A percentile compares a stretch with the other conserved stretches of the same genome.
These are phyloP conservation scores for Philopotamus ludificatus DNA, from an alignment of 1,140 invertebrate species.

Conservation along the genomic window DNA sequence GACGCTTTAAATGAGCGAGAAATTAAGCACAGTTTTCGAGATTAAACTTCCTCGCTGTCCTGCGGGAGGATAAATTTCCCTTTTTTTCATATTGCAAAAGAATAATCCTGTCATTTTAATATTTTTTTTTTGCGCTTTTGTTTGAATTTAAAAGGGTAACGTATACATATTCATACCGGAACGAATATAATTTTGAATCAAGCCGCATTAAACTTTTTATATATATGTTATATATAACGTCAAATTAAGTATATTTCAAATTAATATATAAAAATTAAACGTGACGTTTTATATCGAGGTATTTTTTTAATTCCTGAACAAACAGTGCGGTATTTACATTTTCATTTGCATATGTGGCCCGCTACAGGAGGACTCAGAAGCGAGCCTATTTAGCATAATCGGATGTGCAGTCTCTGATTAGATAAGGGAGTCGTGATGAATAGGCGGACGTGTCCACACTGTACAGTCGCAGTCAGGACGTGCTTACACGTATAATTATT, in stretches of 20 bases:
- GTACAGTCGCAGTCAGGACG: conserved; percentile 2
- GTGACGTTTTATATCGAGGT: too few relatives aligned
- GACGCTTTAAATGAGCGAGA: conserved; percentile 25
- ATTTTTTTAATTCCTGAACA: background rate
- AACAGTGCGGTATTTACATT: conserved; percentile 17
- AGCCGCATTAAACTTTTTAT: too few relatives aligned
- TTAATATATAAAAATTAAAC: too few relatives aligned
- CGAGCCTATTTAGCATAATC: conserved; percentile 37
- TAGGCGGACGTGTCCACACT: conserved; percentile 33
- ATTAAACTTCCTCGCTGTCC: conserved; percentile 17
- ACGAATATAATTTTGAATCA: too few relatives aligned
- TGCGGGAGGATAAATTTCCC: background rate
- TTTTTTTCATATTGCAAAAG: too few relatives aligned
- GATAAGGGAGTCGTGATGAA: conserved; percentile 38
- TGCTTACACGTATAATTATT: conserved; percentile 8
- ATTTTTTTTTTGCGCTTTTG: background rate
- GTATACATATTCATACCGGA: too few relatives aligned
- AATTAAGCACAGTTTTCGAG: conserved; percentile 29
- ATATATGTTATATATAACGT: too few relatives aligned
- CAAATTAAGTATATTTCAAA: too few relatives aligned
- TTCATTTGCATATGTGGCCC: conserved; percentile 23
- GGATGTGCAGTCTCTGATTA: conserved; percentile 40
- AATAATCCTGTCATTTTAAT: conserved; percentile 12
- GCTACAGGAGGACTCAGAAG: background rate
- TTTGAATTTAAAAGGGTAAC: too few relatives aligned